A percentile compares a stretch with the other conserved stretches of the same genome.
phyloP scores from a whole-genome alignment of 2,888 invertebrate species.

The Cheiracanthium punctorium region DNA sequence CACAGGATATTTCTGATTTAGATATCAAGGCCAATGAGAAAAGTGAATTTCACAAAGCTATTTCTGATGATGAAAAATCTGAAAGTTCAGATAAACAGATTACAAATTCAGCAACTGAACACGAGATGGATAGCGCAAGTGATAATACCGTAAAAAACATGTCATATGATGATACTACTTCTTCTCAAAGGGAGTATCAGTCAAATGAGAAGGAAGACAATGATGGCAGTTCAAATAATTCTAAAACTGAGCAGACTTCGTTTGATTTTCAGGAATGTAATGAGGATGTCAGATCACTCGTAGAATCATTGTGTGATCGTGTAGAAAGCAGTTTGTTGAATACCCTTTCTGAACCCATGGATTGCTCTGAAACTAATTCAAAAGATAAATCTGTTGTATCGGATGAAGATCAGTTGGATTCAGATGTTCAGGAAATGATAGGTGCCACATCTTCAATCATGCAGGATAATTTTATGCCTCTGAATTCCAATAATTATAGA shows the following conservation, averaged over 20 bases:
- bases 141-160: background rate
- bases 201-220: background rate
- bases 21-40: too few relatives aligned
- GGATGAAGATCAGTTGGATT: background rate
- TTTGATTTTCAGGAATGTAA: conserved; percentile 37
- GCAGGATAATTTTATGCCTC: background rate
- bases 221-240: background rate
- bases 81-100: background rate
- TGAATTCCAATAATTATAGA: background rate
- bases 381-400: background rate
- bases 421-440: background rate
- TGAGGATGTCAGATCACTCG: conserved; percentile 44
- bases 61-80: background rate
- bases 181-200: too few relatives aligned
- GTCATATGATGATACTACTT: conserved; percentile 10
- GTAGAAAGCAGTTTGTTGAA: background rate
- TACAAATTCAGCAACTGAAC: background rate
- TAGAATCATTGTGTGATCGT: conserved; percentile 52
- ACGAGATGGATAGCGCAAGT: background rate
- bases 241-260: conserved; percentile 19
- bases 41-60: too few relatives aligned
- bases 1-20: background rate
- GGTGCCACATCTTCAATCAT: background rate
- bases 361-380: background rate
- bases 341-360: background rate